Conservation (phyloP, 2,797 vertebrate genomes). For the Saxicola maurus region DNA sequence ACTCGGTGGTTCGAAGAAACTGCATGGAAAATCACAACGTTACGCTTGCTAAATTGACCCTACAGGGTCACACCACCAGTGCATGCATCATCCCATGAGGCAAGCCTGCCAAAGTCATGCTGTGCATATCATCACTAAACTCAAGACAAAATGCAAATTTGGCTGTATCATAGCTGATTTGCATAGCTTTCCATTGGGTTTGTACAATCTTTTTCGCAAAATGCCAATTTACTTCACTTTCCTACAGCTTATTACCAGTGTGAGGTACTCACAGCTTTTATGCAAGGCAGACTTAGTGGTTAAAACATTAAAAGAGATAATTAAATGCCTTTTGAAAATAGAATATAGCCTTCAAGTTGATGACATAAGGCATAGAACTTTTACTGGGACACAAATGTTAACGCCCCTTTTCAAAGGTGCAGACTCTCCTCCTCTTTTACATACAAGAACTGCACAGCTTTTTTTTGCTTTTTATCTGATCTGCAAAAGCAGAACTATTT, state of each 20-base stretch:
- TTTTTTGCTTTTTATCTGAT: slow-evolving; percentile 38
- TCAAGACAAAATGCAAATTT: slow-evolving; percentile 59
- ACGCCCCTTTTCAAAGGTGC: background rate
- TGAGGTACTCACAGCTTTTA: slow-evolving; percentile 59
- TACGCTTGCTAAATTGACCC: slow-evolving; percentile 60
- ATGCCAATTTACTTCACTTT: slow-evolving; percentile 66
- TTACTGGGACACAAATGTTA: slow-evolving; percentile 1
- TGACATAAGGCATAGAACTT: background rate
- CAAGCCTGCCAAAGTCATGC: slow-evolving; percentile 52
- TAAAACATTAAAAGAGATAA: slow-evolving; percentile 54
- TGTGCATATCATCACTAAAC: slow-evolving; percentile 54
- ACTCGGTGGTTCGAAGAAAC: slow-evolving; percentile 43
- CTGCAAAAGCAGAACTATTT: slow-evolving; percentile 69
- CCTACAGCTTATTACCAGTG: slow-evolving; percentile 55
- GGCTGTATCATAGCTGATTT: slow-evolving; percentile 52
- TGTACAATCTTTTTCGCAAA: slow-evolving; percentile 47
- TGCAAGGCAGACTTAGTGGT: slow-evolving; percentile 50
- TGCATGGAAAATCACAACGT: slow-evolving; percentile 60
- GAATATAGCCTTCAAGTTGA: background rate
- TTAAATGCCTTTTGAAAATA: slow-evolving; percentile 30
- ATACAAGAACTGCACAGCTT: slow-evolving; percentile 3
- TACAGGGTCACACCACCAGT: slow-evolving; percentile 9
- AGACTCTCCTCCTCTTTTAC: background rate
- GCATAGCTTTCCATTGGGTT: slow-evolving; percentile 52
- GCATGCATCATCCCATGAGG: slow-evolving; percentile 42